Conservation (phyloP, 2,113 vertebrate genomes). For the Cyphotilapia sp. region DNA sequence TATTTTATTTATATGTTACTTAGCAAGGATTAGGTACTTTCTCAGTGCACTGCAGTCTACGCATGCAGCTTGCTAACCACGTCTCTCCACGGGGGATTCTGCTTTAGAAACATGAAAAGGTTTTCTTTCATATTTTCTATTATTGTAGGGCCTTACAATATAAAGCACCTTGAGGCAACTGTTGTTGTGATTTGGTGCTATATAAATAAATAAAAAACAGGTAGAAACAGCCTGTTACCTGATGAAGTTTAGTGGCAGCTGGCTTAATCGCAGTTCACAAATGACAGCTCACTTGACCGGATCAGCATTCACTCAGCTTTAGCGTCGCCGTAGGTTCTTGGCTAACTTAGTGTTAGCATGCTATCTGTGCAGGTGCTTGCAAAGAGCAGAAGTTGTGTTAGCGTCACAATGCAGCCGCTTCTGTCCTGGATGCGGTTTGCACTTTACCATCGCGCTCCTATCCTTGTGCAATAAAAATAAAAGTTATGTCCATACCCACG, state of each 20-base stretch:
- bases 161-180: not conserved
- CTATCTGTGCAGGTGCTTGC: not conserved
- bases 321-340: not conserved
- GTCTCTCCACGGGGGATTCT: not conserved
- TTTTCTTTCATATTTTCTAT: not conserved
- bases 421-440: not conserved
- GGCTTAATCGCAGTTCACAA: not conserved
- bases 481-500: not conserved
- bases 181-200: not conserved
- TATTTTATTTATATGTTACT: not conserved
- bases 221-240: not conserved
- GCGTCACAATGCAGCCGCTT: not conserved
- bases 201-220: not conserved
- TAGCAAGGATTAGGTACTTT: not conserved
- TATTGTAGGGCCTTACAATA: not conserved
- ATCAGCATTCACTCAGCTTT: not conserved
- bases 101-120: not conserved
- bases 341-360: not conserved
- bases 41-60: not conserved
- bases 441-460: not conserved
- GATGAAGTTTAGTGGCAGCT: not conserved
- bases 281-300: not conserved
- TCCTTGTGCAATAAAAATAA: not conserved
- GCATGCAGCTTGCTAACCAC: not conserved
- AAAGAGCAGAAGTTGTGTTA: not conserved